Conservation (phyloP, 2,113 vertebrate species). For the cat (Felis catus) region F.catus_Fca126_mat1.0 CM031412.1:138815501-138816000, state of each 20-base stretch:
- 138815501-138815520: not conserved
- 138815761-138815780: slow-evolving; percentile 73
- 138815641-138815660: slow-evolving; percentile 7
- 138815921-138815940: slow-evolving; percentile 30
- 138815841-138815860: slow-evolving; percentile 48
- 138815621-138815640: slow-evolving; percentile 55
- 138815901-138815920: slow-evolving; percentile 36
- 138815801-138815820: slow-evolving; percentile 70
- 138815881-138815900: slow-evolving; percentile 55
- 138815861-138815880: slow-evolving; percentile 44
- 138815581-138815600: not conserved
- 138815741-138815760: slow-evolving; percentile 69
- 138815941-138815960: not conserved
- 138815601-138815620: slow-evolving; percentile 29
- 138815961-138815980: not conserved
- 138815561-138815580: slow-evolving; percentile 1
- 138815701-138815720: slow-evolving; percentile 67
- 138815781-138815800: slow-evolving; percentile 54
- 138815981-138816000: too few species aligned
- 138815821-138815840: slow-evolving; percentile 61
- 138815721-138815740: slow-evolving; percentile 65
- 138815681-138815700: slow-evolving; percentile 59
- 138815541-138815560: not conserved
- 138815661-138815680: slow-evolving; percentile 21
- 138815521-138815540: slow-evolving; percentile 3